Evolutionary conservation across 2,113 vertebrate genomes (phyloP).

Genomic region (Passerina amoena): DNA sequence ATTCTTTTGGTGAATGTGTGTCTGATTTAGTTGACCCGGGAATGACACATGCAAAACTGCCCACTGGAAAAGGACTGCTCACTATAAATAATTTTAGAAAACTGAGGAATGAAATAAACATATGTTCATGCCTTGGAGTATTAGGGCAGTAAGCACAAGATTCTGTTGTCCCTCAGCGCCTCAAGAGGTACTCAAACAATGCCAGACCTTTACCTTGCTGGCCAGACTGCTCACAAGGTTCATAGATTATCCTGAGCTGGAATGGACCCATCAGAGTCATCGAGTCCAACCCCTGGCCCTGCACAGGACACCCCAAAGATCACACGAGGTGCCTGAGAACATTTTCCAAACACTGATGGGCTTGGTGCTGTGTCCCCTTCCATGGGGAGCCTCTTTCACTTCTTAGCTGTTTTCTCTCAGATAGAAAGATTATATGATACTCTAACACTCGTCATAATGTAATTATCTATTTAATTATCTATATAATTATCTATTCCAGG

Average conservation of each 20-base stretch:
- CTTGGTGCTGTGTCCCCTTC: not conserved
- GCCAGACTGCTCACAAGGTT: not conserved
- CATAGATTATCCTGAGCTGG: fast-evolving
- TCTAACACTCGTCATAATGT: not conserved
- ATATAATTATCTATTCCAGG: not conserved
- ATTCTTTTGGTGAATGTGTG: not conserved
- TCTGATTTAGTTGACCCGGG: not conserved
- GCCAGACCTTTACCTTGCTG: not conserved
- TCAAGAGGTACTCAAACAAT: not conserved
- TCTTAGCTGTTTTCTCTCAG: not conserved
- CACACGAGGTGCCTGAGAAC: not conserved
- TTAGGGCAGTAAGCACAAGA: not conserved
- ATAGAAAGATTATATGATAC: not conserved
- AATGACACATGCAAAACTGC: not conserved
- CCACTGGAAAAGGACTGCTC: not conserved
- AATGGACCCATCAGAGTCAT: not conserved
- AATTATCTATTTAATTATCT: not conserved
- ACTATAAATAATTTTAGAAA: not conserved
- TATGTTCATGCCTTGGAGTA: not conserved
- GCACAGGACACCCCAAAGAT: not conserved
- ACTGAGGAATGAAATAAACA: not conserved
- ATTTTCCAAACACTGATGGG: not conserved
- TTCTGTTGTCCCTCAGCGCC: not conserved
- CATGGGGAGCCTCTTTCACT: not conserved
- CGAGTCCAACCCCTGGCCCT: not conserved